Percentiles rank a stretch among this genome's conserved stretches.
phyloP scores from a whole-genome alignment of 2,888 invertebrate genomes.

The Parnassius smintheus region DNA sequence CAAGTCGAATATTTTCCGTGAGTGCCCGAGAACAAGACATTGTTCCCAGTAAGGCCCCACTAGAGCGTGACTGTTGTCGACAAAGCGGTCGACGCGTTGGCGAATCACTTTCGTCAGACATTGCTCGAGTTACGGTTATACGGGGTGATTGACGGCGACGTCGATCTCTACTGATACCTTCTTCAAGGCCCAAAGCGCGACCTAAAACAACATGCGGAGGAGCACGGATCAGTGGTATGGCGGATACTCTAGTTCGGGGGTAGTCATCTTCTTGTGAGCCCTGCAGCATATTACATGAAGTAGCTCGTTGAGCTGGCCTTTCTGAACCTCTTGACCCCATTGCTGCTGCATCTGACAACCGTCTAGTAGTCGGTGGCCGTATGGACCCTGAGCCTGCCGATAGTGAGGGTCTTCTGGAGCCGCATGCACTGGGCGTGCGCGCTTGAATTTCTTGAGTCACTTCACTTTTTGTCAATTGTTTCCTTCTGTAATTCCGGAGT shows the following conservation, averaged over 20 bases:
- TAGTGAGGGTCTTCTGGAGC: slow-evolving; percentile 86
- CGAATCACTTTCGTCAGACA: slow-evolving; percentile 86
- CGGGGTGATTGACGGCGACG: slow-evolving; percentile 82
- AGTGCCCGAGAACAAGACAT: slow-evolving; percentile 74
- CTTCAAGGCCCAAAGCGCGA: slow-evolving; percentile 80
- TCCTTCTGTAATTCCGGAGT: slow-evolving; percentile 88
- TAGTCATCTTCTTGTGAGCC: slow-evolving; percentile 78
- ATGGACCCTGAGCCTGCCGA: slow-evolving; percentile 79
- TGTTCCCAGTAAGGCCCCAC: slow-evolving; percentile 71
- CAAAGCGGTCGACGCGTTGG: slow-evolving; percentile 74
- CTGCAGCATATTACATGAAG: slow-evolving; percentile 86
- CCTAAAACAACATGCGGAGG: slow-evolving; percentile 83
- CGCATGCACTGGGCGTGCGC: slow-evolving; percentile 88
- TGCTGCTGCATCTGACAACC: slow-evolving; percentile 70
- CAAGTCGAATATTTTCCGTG: slow-evolving; percentile 52
- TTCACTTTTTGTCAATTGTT: slow-evolving; percentile 89
- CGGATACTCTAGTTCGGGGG: slow-evolving; percentile 57
- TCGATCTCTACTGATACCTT: slow-evolving; percentile 55
- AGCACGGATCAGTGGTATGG: slow-evolving; percentile 75
- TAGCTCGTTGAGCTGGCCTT: slow-evolving; percentile 80
- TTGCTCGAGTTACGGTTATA: slow-evolving; percentile 87
- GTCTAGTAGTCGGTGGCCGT: slow-evolving; percentile 66
- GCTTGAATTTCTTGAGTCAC: slow-evolving; percentile 91
- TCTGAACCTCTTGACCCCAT: slow-evolving; percentile 67
- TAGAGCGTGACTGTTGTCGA: slow-evolving; percentile 73